Evolutionary conservation across 2,113 vertebrate genomes (phyloP).

Genomic region (Rafetus swinhoei): DNA sequence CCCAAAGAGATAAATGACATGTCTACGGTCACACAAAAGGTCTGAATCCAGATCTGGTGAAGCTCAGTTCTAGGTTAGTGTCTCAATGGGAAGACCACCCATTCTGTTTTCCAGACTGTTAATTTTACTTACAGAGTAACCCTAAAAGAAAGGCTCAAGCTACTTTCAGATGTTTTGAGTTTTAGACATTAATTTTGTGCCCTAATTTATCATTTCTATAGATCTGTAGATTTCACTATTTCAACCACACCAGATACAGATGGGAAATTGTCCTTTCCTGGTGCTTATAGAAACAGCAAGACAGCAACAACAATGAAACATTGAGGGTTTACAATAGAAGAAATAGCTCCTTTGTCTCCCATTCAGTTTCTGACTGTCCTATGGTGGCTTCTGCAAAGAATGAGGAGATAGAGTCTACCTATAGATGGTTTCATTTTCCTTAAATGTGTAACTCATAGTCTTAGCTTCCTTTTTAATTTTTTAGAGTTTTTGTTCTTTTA

Average conservation of each 20-base stretch:
- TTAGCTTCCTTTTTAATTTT: background rate
- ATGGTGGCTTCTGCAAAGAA: background rate
- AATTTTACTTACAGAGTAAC: background rate
- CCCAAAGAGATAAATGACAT: background rate
- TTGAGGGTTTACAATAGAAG: background rate
- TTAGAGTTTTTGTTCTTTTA: background rate
- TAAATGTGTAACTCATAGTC: background rate
- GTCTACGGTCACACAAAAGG: background rate
- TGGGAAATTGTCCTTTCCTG: background rate
- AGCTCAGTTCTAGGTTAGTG: background rate
- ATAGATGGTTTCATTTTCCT: constrained; percentile 23
- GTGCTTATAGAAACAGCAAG: background rate
- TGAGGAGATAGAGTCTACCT: background rate
- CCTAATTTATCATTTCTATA: background rate
- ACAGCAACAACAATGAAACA: background rate
- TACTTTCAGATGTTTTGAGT: background rate
- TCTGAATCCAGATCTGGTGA: background rate
- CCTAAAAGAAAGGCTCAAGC: background rate
- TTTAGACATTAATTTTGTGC: background rate
- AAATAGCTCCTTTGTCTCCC: background rate
- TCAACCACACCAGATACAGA: background rate
- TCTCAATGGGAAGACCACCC: background rate
- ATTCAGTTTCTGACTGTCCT: background rate
- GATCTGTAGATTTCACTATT: background rate
- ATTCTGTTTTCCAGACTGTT: background rate